Conservation (phyloP, 2,888 invertebrate species). For the Caenorhabditis doughertyi region DNA sequence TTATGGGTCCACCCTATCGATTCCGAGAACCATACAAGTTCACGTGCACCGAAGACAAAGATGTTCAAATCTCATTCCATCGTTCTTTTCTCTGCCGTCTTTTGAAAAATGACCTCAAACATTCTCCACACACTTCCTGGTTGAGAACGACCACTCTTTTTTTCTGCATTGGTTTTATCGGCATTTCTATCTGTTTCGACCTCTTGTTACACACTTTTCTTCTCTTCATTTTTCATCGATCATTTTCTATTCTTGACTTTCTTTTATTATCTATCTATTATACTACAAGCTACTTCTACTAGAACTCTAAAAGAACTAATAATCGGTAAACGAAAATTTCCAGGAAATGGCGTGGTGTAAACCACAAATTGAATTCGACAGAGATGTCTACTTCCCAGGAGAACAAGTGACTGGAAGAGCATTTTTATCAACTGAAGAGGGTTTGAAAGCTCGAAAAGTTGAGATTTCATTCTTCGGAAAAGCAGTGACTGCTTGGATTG, state of each 20-base stretch:
- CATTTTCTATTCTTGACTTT: not conserved
- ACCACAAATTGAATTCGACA: slow-evolving; percentile 36
- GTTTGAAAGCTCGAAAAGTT: slow-evolving; percentile 35
- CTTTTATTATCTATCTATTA: not conserved
- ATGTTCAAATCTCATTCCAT: too few species aligned
- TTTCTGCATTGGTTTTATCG: not conserved
- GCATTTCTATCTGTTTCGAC: not conserved
- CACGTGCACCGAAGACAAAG: too few species aligned
- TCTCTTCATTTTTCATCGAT: not conserved
- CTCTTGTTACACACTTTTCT: not conserved
- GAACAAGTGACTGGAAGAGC: slow-evolving; percentile 41
- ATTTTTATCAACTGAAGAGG: slow-evolving; percentile 6
- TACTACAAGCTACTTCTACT: too few species aligned
- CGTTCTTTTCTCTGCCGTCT: too few species aligned
- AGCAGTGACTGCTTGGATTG: slow-evolving; percentile 27
- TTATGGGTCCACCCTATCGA: too few species aligned
- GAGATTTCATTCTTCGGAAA: slow-evolving; percentile 37
- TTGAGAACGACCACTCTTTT: not conserved
- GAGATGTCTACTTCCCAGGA: slow-evolving; percentile 39
- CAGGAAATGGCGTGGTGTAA: not conserved
- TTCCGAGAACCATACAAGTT: too few species aligned
- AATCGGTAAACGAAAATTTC: too few species aligned
- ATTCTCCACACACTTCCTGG: not conserved
- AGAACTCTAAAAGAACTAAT: not conserved
- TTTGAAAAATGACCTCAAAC: not conserved